These are phyloP conservation scores for Galaxias olidus DNA, from an alignment of 2,797 vertebrate genomes.

Conservation along the genomic window DNA sequence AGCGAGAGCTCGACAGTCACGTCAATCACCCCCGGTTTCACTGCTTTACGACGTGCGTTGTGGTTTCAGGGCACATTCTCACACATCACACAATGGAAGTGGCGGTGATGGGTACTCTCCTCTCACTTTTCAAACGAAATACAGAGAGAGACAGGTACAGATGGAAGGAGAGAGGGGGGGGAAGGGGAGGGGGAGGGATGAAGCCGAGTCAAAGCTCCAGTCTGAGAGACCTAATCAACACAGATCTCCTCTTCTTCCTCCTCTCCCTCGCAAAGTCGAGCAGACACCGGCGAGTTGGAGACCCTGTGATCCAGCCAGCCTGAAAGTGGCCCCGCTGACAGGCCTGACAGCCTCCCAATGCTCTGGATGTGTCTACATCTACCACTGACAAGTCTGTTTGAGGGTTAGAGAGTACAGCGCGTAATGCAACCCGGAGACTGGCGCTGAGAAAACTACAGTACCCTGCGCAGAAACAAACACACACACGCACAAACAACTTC, in stretches of 20 bases:
- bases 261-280: not conserved
- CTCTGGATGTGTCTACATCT: too few species aligned
- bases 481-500: not conserved
- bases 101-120: not conserved
- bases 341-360: too few species aligned
- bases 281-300: too few species aligned
- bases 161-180: not conserved
- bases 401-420: too few species aligned
- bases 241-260: not conserved
- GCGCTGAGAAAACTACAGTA: not conserved
- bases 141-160: constrained; percentile 4
- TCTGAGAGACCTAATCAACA: not conserved
- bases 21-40: too few species aligned
- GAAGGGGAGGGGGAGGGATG: not conserved
- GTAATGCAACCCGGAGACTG: too few species aligned
- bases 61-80: too few species aligned
- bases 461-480: not conserved
- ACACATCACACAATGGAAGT: not conserved
- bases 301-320: not conserved
- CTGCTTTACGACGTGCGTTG: too few species aligned
- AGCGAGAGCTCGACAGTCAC: too few species aligned
- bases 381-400: too few species aligned
- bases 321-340: not conserved
- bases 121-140: constrained; percentile 27
- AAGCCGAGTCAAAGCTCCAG: not conserved